Conservation (phyloP, 2,888 invertebrate genomes). For the Malacosoma neustria region DNA sequence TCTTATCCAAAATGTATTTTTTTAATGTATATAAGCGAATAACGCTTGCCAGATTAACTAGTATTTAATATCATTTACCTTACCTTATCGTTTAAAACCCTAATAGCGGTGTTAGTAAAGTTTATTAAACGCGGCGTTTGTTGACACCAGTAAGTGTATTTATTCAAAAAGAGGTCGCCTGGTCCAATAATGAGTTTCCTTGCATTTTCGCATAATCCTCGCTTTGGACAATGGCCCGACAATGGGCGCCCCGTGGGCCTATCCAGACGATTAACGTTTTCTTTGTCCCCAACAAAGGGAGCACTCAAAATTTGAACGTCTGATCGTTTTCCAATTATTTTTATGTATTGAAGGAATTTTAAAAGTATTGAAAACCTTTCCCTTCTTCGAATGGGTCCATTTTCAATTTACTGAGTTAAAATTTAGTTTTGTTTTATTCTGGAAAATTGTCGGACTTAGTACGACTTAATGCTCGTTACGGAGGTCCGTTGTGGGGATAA, state of each 20-base stretch:
- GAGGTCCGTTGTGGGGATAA: too few relatives aligned
- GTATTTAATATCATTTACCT: too few relatives aligned
- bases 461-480: too few relatives aligned
- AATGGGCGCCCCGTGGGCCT: constrained; percentile 17
- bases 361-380: background rate
- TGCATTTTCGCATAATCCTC: constrained; percentile 15
- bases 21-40: too few relatives aligned
- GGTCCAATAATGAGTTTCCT: constrained; percentile 20
- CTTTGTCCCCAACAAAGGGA: constrained; percentile 14
- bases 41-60: too few relatives aligned
- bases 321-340: constrained; percentile 6
- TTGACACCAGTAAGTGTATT: constrained; percentile 14
- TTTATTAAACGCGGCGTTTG: constrained; percentile 9
- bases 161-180: constrained; percentile 8
- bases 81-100: too few relatives aligned
- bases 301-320: background rate
- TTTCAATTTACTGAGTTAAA: too few relatives aligned
- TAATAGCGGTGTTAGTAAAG: background rate
- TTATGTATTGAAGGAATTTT: background rate
- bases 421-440: too few relatives aligned
- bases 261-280: constrained; percentile 18
- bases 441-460: too few relatives aligned
- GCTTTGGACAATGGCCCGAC: constrained; percentile 18
- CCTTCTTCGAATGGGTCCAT: too few relatives aligned
- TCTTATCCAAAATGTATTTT: too few relatives aligned